Percentiles rank a stretch among this genome's conserved stretches.
Evolutionary conservation across 2,113 vertebrate genomes (phyloP).

Genomic region (Psittacula cyanocephala): DNA sequence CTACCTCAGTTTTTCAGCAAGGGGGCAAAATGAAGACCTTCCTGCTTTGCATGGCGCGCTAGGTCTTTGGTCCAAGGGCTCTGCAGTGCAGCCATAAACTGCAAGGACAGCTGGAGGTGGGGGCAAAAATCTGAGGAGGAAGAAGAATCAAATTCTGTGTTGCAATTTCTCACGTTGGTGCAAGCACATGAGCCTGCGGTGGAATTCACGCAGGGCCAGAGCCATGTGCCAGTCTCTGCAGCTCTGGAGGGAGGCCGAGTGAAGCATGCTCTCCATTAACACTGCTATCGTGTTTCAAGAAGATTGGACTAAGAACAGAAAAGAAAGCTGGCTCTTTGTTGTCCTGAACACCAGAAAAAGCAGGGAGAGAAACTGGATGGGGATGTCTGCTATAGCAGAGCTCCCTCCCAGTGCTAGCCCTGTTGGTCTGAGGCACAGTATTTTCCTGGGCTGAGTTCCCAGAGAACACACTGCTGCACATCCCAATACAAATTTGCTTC

Average conservation of each 20-base stretch:
- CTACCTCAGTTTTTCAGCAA: background rate
- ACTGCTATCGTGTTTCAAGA: background rate
- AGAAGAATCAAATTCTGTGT: background rate
- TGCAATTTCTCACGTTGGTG: background rate
- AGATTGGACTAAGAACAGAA: background rate
- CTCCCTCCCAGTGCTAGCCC: background rate
- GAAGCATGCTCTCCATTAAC: background rate
- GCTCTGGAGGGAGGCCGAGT: background rate
- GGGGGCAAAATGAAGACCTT: background rate
- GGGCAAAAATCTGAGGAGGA: background rate
- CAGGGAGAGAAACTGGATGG: background rate
- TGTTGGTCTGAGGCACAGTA: background rate
- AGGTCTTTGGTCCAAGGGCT: background rate
- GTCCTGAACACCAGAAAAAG: background rate
- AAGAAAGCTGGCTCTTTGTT: background rate
- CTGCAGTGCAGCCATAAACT: background rate
- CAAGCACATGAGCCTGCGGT: background rate
- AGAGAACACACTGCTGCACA: background rate
- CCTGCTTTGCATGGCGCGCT: background rate
- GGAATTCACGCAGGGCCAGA: background rate
- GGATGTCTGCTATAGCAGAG: background rate
- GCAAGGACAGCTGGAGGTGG: background rate
- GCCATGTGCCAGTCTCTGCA: background rate
- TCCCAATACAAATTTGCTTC: background rate
- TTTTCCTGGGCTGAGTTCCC: background rate